phyloP scores from a whole-genome alignment of 1,140 invertebrate species.

The Muscidifurax raptorellus region DNA sequence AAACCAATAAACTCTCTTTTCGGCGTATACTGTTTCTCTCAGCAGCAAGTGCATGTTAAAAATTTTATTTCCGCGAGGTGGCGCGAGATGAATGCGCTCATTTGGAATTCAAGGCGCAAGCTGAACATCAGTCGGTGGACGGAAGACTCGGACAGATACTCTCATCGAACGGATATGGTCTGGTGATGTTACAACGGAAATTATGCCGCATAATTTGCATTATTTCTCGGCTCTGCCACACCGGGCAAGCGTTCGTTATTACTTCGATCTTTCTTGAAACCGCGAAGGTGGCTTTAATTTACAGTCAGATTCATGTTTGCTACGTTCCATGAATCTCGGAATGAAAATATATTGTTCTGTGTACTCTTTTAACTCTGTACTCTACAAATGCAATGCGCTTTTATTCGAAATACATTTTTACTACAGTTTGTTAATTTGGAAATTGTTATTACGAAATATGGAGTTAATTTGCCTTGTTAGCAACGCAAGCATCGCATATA shows the following conservation, averaged over 20 bases:
- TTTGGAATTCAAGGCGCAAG: constrained; percentile 27
- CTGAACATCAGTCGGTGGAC: constrained; percentile 38
- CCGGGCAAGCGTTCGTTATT: background rate
- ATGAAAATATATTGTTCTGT: no score
- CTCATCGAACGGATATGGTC: constrained; percentile 55
- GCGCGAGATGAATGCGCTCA: constrained; percentile 33
- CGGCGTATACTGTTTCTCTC: background rate
- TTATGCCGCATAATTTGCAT: constrained; percentile 57
- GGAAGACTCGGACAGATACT: constrained; percentile 40
- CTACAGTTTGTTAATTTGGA: no score
- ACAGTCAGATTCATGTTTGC: no score
- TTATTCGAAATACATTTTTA: no score
- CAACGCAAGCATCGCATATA: no score
- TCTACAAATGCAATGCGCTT: no score
- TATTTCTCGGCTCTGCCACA: constrained; percentile 15
- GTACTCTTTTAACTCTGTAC: no score
- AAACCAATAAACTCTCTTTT: constrained; percentile 12
- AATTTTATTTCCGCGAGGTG: constrained; percentile 31
- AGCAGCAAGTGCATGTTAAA: constrained; percentile 6
- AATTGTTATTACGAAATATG: no score
- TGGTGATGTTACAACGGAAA: constrained; percentile 56
- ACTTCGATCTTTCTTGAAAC: background rate
- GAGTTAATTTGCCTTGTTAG: no score
- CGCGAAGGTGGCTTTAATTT: no score
- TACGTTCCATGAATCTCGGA: no score